These are phyloP conservation scores for Scartelaos histophorus DNA, from an alignment of 2,113 vertebrate species.

Conservation along the genomic window DNA sequence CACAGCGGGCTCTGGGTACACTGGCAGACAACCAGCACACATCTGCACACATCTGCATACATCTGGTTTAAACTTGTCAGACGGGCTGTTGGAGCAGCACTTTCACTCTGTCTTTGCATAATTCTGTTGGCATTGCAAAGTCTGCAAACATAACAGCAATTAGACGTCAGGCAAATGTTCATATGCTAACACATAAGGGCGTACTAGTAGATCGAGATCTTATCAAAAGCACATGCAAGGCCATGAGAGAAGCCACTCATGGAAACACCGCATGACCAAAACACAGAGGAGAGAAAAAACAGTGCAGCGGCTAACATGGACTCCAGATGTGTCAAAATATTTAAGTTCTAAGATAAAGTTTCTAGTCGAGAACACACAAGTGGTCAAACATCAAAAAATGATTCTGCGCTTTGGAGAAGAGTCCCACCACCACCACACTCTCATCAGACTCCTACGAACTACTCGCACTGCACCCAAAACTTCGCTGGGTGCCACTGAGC, in stretches of 20 bases:
- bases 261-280: conserved; percentile 10
- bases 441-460: conserved; percentile 35
- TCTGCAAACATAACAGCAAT: conserved; percentile 25
- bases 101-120: conserved; percentile 24
- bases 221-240: conserved; percentile 19
- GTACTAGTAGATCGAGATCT: neutral
- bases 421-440: conserved; percentile 23
- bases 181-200: conserved; percentile 3
- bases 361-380: conserved; percentile 22
- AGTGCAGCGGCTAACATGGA: conserved; percentile 1
- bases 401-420: conserved; percentile 22
- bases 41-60: conserved; percentile 23
- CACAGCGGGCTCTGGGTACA: conserved; percentile 27
- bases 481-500: conserved; percentile 20
- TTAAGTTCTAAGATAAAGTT: neutral
- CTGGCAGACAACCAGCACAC: conserved; percentile 19
- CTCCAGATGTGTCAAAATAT: conserved; percentile 33
- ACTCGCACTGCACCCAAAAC: conserved; percentile 13
- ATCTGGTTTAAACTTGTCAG: conserved; percentile 30
- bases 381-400: conserved; percentile 22
- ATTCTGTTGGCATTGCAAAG: conserved; percentile 30
- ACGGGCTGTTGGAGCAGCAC: conserved; percentile 11
- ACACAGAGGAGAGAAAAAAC: conserved; percentile 1
- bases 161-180: conserved; percentile 6
- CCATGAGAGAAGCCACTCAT: neutral